Conservation (phyloP, 2,888 invertebrate genomes). For the Imbricaverruca yamaguchii region DNA sequence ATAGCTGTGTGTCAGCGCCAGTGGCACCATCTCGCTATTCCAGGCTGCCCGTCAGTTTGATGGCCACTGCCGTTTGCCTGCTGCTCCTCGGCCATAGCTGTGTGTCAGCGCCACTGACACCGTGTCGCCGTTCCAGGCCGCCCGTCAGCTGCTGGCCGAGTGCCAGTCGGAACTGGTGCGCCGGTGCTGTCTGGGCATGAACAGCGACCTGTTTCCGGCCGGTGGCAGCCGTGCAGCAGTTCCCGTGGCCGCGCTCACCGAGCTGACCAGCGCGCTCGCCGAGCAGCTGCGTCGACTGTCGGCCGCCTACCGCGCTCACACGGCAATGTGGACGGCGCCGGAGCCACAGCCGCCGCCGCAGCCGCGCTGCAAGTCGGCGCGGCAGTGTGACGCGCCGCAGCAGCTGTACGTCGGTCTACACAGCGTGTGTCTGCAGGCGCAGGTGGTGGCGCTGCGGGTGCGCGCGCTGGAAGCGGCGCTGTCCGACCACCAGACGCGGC, state of each 20-base stretch:
- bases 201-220: not conserved
- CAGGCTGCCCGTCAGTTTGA: not conserved
- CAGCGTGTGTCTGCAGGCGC: slow-evolving; percentile 13
- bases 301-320: not conserved
- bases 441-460: slow-evolving; percentile 14
- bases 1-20: no score
- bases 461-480: not conserved
- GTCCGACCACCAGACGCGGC: not conserved
- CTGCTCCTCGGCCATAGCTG: no score
- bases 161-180: slow-evolving; percentile 9
- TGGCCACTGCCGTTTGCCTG: no score
- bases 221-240: not conserved
- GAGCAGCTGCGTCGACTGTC: not conserved
- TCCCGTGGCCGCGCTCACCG: not conserved
- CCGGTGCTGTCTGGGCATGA: slow-evolving; percentile 5
- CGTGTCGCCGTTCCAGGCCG: no score
- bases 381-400: not conserved
- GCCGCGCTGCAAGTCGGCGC: not conserved
- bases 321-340: not conserved
- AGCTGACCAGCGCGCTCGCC: not conserved
- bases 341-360: not conserved
- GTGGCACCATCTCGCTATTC: no score
- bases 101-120: no score
- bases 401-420: slow-evolving; percentile 7
- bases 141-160: slow-evolving; percentile 8